Evolutionary conservation across 2,113 vertebrate genomes (phyloP).

Genomic region (Amazona vittata): DNA sequence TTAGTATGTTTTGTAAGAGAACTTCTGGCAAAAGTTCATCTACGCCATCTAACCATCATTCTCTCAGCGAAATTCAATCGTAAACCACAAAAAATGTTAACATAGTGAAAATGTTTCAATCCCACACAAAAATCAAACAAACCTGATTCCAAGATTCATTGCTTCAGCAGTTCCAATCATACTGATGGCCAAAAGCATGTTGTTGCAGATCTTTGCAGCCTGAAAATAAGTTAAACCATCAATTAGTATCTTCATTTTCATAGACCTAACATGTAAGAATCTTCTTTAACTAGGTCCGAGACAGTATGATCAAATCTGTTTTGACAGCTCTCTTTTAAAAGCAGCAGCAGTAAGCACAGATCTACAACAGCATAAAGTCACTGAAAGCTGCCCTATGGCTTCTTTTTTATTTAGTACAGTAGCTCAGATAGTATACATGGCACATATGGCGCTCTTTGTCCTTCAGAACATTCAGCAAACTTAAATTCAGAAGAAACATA

Average conservation of each 20-base stretch:
- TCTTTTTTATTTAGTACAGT: not conserved
- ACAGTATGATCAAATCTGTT: not conserved
- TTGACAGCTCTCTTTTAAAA: not conserved
- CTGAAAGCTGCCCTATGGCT: not conserved
- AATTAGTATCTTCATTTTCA: constrained; percentile 5
- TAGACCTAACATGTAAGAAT: not conserved
- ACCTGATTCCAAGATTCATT: constrained; percentile 99
- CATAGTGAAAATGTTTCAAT: not conserved
- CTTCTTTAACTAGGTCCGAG: not conserved
- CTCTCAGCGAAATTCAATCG: not conserved
- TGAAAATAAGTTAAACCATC: constrained; percentile 68
- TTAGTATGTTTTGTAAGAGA: not conserved
- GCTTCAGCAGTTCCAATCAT: constrained; percentile 98
- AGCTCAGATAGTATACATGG: not conserved
- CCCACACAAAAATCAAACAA: constrained; percentile 50
- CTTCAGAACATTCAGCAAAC: not conserved
- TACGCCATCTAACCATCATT: constrained; percentile 1
- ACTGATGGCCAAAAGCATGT: constrained; percentile 95
- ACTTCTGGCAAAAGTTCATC: constrained; percentile 17
- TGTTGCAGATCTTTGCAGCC: constrained; percentile 99
- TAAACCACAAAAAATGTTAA: constrained; percentile 25
- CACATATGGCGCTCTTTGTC: not conserved
- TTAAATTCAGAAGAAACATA: not conserved
- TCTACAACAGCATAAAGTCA: not conserved
- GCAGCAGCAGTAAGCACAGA: not conserved